Evolutionary conservation across 2,797 vertebrate species (phyloP).

Genomic region (Acipenser oxyrinchus): DNA sequence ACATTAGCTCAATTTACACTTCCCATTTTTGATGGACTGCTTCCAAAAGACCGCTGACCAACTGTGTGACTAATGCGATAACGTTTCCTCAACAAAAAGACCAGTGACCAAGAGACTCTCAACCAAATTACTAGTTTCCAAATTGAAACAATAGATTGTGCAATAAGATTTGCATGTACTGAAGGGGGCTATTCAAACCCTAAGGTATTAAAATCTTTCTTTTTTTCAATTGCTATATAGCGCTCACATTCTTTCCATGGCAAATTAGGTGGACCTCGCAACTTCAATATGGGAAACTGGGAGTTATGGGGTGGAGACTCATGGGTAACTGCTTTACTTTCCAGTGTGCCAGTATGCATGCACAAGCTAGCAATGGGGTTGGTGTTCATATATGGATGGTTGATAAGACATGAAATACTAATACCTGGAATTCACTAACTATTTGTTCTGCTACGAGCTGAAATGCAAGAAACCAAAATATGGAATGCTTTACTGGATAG

Average conservation of each 20-base stretch:
- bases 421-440: background rate
- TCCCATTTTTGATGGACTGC: background rate
- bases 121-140: background rate
- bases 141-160: background rate
- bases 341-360: constrained; percentile 48
- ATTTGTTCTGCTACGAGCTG: background rate
- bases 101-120: too few species aligned
- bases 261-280: constrained; percentile 61
- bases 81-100: too few species aligned
- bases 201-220: constrained; percentile 39
- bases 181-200: background rate
- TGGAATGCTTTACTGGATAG: background rate
- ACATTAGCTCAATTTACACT: too few species aligned
- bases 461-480: background rate
- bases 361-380: constrained; percentile 23
- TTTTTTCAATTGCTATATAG: constrained; percentile 42
- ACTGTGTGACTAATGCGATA: constrained; percentile 15
- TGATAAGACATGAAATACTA: background rate
- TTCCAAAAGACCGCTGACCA: constrained; percentile 11
- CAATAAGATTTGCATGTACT: background rate
- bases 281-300: constrained; percentile 67
- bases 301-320: constrained; percentile 72
- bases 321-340: constrained; percentile 62
- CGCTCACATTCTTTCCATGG: constrained; percentile 52
- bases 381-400: background rate